Evolutionary conservation across 2,113 vertebrate species (phyloP), one percentile per base, ranked within the genome.

Genomic region (Indicator maculatus): DNA sequence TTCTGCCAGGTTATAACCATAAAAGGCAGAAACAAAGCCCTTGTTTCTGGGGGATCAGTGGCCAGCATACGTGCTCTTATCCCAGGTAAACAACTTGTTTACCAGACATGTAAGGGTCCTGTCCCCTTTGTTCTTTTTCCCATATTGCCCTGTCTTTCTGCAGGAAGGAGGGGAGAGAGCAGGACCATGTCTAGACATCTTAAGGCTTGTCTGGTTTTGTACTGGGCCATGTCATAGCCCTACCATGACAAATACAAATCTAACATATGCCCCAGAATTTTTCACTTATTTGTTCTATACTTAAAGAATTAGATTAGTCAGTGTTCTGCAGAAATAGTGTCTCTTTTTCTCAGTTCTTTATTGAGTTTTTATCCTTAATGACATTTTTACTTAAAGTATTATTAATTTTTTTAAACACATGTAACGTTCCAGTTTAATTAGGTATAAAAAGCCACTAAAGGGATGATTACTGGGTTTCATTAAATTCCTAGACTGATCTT

Each of bases 261-360:
- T 83, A 53, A 82, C 31, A 67, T 61, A 82, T 72, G 12, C 5
- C 21, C 20, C 66, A 78, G n/a, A 7, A 75, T 50, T 90, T 95
- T 86, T 93, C 23, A 86, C 94, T 27, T 92, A 55, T 85, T 84
- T 77, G 20, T 67, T 89, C 61, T 91, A 24, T 77, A 27, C 27
- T 81, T 91, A 75, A 58, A 91, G 36, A 87, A 83, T 44, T 5
- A 94, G 95, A 93, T 95, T 44, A 93, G 47, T 53, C 3, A 70
- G 84, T 79, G 92, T 23, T 94, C 66, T 86, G 47, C 20, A 90
- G 90, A 95, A 85, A 72, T 81, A 67, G 7, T 58, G 31, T n/a
- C 93, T 95, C 11, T 1, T 90, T 86, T 90, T 61, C 39, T 86
- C 45, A 52, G 33, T 82, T 97, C 63, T 86, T 31, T 56, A 44